Conservation (phyloP, 2,888 invertebrate genomes). For the Xanthostigma xanthostigma region DNA sequence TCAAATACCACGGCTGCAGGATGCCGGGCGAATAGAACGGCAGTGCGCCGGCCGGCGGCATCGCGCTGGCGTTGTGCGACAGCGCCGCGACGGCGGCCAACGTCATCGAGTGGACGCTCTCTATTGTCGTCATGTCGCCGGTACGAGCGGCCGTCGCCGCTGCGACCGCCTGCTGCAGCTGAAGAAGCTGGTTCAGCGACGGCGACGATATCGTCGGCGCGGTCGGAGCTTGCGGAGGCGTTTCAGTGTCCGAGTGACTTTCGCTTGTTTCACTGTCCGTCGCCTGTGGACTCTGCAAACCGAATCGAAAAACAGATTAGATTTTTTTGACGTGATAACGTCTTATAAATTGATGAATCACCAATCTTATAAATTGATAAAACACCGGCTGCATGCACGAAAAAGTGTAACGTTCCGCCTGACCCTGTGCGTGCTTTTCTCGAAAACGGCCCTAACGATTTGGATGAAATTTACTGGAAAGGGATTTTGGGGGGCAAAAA, state of each 20-base stretch:
- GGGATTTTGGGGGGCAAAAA: no score
- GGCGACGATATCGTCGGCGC: conserved; percentile 22
- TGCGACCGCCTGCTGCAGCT: conserved; percentile 24
- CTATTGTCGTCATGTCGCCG: conserved; percentile 38
- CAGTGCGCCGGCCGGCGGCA: conserved; percentile 21
- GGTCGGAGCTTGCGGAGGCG: conserved; percentile 33
- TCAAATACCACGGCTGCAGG: conserved; percentile 27
- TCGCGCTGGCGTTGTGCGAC: conserved; percentile 31
- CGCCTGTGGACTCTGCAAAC: conserved; percentile 44
- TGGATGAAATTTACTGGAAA: no score
- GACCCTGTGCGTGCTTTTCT: no score
- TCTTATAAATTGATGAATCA: no score
- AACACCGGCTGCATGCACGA: no score
- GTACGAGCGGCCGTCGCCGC: conserved; percentile 27
- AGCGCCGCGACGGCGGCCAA: conserved; percentile 49
- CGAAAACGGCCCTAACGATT: no score
- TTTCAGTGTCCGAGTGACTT: conserved; percentile 36
- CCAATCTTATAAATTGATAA: no score
- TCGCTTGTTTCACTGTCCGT: conserved; percentile 52
- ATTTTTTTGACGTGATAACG: conserved; percentile 5
- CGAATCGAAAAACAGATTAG: conserved; percentile 7
- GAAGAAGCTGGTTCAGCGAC: conserved; percentile 31
- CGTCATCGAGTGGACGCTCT: conserved; percentile 50
- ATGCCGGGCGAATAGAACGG: conserved; percentile 25
- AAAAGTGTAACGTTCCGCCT: no score